phyloP scores from a whole-genome alignment of 1,140 invertebrate species.

The Luehdorfia chinensis region DNA sequence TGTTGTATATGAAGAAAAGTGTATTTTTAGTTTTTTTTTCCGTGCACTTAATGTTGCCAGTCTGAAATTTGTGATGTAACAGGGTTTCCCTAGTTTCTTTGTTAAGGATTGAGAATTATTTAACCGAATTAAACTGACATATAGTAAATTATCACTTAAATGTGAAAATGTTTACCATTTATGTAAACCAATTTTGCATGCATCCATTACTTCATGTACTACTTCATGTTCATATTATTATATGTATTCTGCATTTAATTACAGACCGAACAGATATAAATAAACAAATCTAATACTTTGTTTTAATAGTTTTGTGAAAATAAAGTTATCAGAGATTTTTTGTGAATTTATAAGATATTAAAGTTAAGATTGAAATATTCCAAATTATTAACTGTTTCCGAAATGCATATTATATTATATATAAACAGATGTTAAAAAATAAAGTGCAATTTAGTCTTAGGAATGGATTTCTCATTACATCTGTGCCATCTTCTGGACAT shows the following conservation, averaged over 20 bases:
- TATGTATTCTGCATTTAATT: too few species aligned
- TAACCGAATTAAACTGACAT: constrained; percentile 11
- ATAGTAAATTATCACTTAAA: background rate
- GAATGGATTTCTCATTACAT: constrained; percentile 34
- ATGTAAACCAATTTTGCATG: constrained; percentile 4
- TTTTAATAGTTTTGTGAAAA: constrained; percentile 16
- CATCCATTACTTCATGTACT: too few species aligned
- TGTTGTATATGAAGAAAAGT: constrained; percentile 12
- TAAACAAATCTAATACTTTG: constrained; percentile 2
- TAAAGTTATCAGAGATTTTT: constrained; percentile 11
- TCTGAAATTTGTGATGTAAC: constrained; percentile 4
- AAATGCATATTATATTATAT: constrained; percentile 21
- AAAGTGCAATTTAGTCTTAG: constrained; percentile 51
- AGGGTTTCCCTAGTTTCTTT: constrained; percentile 16
- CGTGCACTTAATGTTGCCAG: constrained; percentile 3
- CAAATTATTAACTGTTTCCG: constrained; percentile 17
- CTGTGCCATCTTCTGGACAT: constrained; percentile 46
- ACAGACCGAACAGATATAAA: too few species aligned
- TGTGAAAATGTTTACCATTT: background rate
- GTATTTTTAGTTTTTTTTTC: constrained; percentile 16
- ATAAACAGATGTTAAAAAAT: constrained; percentile 17
- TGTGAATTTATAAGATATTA: constrained; percentile 17
- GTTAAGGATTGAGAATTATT: constrained; percentile 9
- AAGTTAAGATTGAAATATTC: constrained; percentile 9
- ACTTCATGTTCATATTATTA: too few species aligned